Base-by-base conservation (phyloP, 2,797 vertebrate genomes). In the Chelidonichthys spinosus region DNA sequence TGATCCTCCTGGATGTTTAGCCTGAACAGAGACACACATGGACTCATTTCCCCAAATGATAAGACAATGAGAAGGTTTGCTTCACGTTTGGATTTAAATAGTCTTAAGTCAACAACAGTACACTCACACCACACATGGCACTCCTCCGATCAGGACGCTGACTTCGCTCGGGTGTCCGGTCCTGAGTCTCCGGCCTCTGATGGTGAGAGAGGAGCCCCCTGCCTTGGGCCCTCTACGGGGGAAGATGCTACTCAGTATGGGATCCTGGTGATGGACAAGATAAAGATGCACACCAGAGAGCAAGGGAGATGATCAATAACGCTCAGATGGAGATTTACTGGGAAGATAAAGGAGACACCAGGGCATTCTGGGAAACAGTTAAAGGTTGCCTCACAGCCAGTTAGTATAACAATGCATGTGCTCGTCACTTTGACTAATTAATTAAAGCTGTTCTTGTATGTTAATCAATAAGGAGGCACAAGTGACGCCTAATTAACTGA, bases 141-240 rank as follows among this genome's bases (percentile, higher is more conserved):
- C 94, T 80, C 96, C 96, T 89, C 98, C 98, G 33, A 99, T 94
- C 55, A 96, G 84, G 47, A 98, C 89, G 39, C 92, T 94, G 92
- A 97, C 95, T 75, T 98, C 96, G 43, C 86, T 95, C 5, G 93
- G 90, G 62, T 94, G 95, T 46, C 97, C 97, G 0, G 98, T 99
- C 83, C 95, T 92, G 50, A 99, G 93, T 64, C 95, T 96, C 1
- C 74, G 94, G 47, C 98, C 98, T 3, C 81, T 92, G 83, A 99
- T 94, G 43, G 95, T 97, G 33, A 99, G 93, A 62, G 84, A 92
- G 2, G 97, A 96, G 67, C 98, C 98, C 47, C 97, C 98, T 0
- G 97, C 97, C 90, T 95, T 96, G 68, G 98, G 97, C 7, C 98
- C 98, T 58, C 91, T 95, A 43, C 91, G 87, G 1, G 98, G 98